A percentile compares a stretch with the other conserved stretches of the same genome.
Conservation (phyloP, 1,140 invertebrate species). For the Copidosoma floridanum region DNA sequence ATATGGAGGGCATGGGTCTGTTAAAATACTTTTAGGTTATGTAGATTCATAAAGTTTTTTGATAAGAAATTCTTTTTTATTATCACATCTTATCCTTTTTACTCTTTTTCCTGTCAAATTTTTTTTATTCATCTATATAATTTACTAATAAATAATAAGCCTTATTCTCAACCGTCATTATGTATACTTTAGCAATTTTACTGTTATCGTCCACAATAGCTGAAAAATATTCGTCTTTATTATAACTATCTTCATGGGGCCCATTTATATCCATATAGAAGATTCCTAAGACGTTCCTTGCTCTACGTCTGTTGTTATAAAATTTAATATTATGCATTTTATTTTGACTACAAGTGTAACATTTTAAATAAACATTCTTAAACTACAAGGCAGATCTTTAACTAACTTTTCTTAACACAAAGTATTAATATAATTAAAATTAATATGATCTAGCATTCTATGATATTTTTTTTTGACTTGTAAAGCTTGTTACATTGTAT, state of each 20-base stretch:
- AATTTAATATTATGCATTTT: slow-evolving; percentile 10
- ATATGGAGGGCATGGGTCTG: background rate
- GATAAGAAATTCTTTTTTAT: background rate
- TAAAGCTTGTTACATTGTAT: too few species aligned
- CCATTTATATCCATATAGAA: background rate
- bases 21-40: background rate
- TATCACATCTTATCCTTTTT: slow-evolving; percentile 9
- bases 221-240: too few species aligned
- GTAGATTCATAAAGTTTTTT: background rate
- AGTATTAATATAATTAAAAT: too few species aligned
- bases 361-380: too few species aligned
- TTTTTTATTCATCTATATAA: background rate
- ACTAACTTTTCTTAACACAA: too few species aligned
- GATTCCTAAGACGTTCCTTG: background rate
- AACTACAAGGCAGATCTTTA: too few species aligned
- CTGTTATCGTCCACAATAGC: too few species aligned
- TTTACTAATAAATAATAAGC: background rate
- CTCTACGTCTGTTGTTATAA: too few species aligned
- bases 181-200: background rate
- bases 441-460: too few species aligned
- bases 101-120: slow-evolving; percentile 4
- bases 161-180: background rate
- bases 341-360: too few species aligned
- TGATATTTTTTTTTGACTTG: too few species aligned
- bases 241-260: too few species aligned